Evolutionary conservation across 2,888 invertebrate species (phyloP), one percentile per base, ranked within the genome.

Genomic region (Carabus problematicus): DNA sequence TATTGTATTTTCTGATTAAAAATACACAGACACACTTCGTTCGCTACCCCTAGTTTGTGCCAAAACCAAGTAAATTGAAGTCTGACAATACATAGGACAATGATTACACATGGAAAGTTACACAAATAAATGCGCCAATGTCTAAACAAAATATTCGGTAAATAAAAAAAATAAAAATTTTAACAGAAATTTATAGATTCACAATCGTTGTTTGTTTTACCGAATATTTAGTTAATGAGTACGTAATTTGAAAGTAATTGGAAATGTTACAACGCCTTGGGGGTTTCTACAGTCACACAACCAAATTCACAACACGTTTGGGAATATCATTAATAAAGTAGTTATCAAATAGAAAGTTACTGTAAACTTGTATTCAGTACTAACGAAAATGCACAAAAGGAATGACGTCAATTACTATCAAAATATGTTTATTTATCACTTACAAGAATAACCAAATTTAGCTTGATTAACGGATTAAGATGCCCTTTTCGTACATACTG

Each of bases 381-480:
- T 29, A 29, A 29, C 29, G 29, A 59, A 59, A 59, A 59, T 59
- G 59, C 59, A 41, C 42, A 42, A 45, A 49, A 67, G 67, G 67
- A 67, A 67, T 67, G 67, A 67, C 60, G 67, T 60, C 58, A 59
- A 52, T 52, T 67, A 52, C 54, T 67, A 67, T 60, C 60, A 67
- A 67, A 67, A 67, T 60, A 67, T 29, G 42, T 60, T 67, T 67
- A 67, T 67, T 60, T 60, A 52, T 67, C 67, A 60, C 67, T 67
- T 67, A 67, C 60, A 60, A 41, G 16, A 54, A 16, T 67, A 67
- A 67, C 52, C 19, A 60, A 66, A 67, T 49, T 60, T 55, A 64
- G 56, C 56, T 64, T 29, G 29, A 18, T 52, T 52, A 52, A 11
- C 52, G 52, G 16, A 9, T 49, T 52, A 52, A 52, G 19, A 52